phyloP scores from a whole-genome alignment of 2,797 vertebrate genomes.

The Simalia tracyae region DNA sequence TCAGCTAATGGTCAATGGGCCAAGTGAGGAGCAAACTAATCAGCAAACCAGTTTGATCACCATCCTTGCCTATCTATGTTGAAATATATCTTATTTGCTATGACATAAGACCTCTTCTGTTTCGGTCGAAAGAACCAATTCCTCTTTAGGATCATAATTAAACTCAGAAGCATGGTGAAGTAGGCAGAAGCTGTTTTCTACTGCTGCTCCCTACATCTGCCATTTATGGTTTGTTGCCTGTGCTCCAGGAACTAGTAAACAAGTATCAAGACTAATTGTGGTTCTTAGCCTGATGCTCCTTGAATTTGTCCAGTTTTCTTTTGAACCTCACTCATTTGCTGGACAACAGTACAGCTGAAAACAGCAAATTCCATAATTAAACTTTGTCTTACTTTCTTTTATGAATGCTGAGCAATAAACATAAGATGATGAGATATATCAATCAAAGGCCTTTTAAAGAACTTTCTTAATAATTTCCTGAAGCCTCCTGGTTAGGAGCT shows the following conservation, averaged over 20 bases:
- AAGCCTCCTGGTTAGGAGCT: no score
- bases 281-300: neutral
- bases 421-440: no score
- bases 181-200: neutral
- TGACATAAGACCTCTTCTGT: neutral
- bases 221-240: neutral
- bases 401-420: no score
- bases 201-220: neutral
- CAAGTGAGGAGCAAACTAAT: neutral
- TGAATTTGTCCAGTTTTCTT: neutral
- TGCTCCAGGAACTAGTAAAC: neutral
- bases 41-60: neutral
- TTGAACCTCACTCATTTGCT: neutral
- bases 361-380: neutral
- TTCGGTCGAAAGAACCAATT: neutral
- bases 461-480: no score
- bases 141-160: neutral
- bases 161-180: neutral
- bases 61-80: neutral
- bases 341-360: neutral
- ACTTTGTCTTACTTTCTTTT: neutral
- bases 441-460: no score
- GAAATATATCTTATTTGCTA: neutral
- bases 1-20: neutral
- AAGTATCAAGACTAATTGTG: no score